A percentile compares a stretch with the other conserved stretches of the same genome.
Conservation (phyloP, 1,140 invertebrate genomes). For the Heterodera carotae region DNA sequence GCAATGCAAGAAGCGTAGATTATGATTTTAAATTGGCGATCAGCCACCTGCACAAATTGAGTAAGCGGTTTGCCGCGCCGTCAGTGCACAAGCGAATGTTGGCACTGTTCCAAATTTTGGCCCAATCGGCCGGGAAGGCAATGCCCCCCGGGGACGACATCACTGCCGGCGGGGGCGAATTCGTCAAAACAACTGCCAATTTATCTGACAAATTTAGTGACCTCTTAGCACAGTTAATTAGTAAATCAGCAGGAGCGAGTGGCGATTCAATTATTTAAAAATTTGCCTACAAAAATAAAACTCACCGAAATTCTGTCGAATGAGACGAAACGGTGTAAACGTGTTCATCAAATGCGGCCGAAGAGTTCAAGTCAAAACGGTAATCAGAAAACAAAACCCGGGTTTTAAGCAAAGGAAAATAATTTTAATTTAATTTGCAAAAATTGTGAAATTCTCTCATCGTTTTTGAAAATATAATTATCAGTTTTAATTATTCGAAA, state of each 20-base stretch:
- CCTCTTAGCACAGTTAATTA: too few species aligned
- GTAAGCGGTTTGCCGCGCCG: conserved; percentile 29
- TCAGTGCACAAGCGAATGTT: conserved; percentile 36
- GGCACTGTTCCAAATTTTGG: conserved; percentile 30
- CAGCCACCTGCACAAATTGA: conserved; percentile 26
- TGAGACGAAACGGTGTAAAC: background rate
- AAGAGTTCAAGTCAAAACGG: too few species aligned
- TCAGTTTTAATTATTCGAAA: too few species aligned
- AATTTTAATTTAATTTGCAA: too few species aligned
- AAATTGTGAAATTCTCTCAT: too few species aligned
- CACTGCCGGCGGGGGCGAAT: background rate
- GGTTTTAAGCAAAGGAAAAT: too few species aligned
- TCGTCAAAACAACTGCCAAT: conserved; percentile 24
- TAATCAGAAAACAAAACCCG: too few species aligned
- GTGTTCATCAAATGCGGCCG: background rate
- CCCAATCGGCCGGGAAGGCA: conserved; percentile 26
- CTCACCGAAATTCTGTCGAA: background rate
- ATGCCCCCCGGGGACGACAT: background rate
- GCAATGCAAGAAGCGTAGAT: too few species aligned
- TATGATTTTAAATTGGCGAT: too few species aligned
- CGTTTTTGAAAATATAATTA: too few species aligned
- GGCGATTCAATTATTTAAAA: background rate
- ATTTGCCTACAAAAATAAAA: background rate
- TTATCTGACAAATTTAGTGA: conserved; percentile 22
- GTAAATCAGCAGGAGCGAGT: too few species aligned